These are phyloP conservation scores for Notamacropus eugenii DNA, from an alignment of 2,797 vertebrate species.

Conservation along the genomic window DNA sequence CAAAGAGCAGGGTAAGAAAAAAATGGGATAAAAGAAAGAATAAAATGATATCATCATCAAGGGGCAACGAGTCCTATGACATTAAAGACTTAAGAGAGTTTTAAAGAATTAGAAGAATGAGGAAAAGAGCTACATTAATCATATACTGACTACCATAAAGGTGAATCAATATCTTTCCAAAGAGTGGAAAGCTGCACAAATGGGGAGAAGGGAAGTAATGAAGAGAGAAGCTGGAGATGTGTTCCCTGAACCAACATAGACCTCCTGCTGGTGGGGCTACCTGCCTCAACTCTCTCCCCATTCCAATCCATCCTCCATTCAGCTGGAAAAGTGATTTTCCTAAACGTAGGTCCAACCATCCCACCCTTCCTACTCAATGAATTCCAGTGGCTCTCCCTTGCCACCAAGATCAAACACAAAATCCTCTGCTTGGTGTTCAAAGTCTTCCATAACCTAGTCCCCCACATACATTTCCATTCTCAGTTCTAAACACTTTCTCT, in stretches of 20 bases:
- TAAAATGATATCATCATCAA: background rate
- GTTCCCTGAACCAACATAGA: background rate
- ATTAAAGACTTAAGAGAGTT: background rate
- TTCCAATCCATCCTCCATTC: background rate
- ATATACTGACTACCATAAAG: background rate
- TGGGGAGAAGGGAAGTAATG: background rate
- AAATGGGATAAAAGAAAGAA: background rate
- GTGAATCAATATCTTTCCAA: background rate
- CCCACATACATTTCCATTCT: background rate
- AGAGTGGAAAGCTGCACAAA: background rate
- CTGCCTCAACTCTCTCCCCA: background rate
- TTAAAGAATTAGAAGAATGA: background rate
- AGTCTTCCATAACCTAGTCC: background rate
- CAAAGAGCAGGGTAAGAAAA: background rate
- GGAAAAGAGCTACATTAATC: background rate
- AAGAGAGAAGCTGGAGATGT: too few relatives aligned
- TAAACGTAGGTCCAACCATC: background rate
- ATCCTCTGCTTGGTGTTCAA: background rate
- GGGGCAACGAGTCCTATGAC: background rate
- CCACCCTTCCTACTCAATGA: background rate
- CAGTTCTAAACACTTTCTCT: background rate
- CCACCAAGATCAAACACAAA: background rate
- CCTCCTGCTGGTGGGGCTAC: background rate
- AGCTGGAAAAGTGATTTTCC: background rate
- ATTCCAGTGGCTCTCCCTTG: background rate